Evolutionary conservation across 2,113 vertebrate genomes (phyloP).

Genomic region (Haemorhous mexicanus): DNA sequence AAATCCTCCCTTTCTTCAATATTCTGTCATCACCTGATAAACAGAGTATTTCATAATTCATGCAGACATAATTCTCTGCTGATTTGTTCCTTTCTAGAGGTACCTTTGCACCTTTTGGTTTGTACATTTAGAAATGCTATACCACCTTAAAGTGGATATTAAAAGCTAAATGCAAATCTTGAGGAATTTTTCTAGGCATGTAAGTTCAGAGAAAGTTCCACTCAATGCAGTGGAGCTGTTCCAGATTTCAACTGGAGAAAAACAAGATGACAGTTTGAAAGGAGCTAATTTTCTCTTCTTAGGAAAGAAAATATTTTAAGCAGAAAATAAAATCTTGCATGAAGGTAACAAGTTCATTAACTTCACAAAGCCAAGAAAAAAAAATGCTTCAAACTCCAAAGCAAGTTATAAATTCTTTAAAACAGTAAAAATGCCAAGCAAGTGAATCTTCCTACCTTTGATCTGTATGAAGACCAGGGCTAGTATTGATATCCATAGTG

Average conservation of each 20-base stretch:
- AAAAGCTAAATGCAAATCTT: background rate
- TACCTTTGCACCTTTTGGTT: background rate
- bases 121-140: background rate
- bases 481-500: slow-evolving; percentile 69
- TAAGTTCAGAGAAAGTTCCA: background rate
- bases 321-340: background rate
- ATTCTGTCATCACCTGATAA: background rate
- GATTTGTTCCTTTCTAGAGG: background rate
- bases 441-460: slow-evolving; percentile 63
- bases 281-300: background rate
- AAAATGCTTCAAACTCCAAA: background rate
- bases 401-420: slow-evolving; percentile 18
- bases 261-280: background rate
- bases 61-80: background rate
- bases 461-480: slow-evolving; percentile 36
- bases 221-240: background rate
- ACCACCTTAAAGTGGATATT: background rate
- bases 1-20: background rate
- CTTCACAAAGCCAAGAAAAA: background rate
- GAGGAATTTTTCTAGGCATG: background rate
- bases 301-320: background rate
- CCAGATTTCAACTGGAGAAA: background rate
- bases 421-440: background rate
- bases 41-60: background rate
- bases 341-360: background rate